Evolutionary conservation across 1,140 invertebrate genomes (phyloP), one percentile per base, ranked within the genome.

Genomic region (Leptonema lineaticorne): DNA sequence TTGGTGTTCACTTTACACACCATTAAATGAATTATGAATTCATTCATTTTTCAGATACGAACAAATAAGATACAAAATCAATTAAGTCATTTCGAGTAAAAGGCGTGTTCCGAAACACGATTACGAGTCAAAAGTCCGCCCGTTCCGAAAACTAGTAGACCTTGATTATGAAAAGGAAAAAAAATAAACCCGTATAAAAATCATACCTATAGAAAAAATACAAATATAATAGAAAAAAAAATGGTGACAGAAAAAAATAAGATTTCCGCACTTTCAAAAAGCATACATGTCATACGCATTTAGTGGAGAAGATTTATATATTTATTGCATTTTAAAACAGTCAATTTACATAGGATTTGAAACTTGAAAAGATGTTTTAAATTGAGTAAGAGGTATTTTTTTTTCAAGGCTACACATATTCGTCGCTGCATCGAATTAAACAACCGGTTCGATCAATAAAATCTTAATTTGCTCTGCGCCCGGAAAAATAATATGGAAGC

Each of bases 391-490:
- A n/a, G n/a, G n/a, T n/a, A n/a, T n/a, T 33, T 33, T 11, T 5
- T 11, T 16, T 9, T 41, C 37, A 41, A 41, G 37, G 37, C 37
- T 41, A 16, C 16, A 16, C 11, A 6, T 33, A 6, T 33, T 11
- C 5, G 37, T 2, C 1, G 9, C 3, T 41, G 37, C 37, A 41
- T 41, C 37, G 37, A 41, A 41, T 41, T 41, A 41, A 53, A 53
- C 18, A 24, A 53, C 50, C 50, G 50, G 50, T 53, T 22, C 22
- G 50, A 53, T 53, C 50, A 24, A 53, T 53, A 53, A 53, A 53
- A 24, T 53, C 50, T 53, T 53, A 53, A 53, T 53, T 53, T 53
- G 24, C 50, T 53, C 50, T 22, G 27, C 50, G 20, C 2, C 50
- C 27, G 22, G 50, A 53, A 53, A 53, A 53, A 53, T 53, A 53